These are phyloP conservation scores for Itoplectis maculator DNA, from an alignment of 2,888 invertebrate genomes.

Conservation along the genomic window DNA sequence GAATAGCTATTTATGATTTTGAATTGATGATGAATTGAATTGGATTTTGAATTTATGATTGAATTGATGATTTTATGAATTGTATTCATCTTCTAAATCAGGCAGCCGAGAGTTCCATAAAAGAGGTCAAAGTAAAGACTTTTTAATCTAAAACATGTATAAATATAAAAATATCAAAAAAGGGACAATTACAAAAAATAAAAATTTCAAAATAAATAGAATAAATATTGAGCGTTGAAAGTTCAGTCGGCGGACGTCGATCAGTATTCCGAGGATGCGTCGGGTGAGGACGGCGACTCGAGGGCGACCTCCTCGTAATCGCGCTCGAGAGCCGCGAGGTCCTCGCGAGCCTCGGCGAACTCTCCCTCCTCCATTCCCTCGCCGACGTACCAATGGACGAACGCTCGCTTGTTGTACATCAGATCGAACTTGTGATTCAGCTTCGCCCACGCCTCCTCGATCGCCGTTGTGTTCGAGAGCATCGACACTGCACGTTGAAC, in stretches of 20 bases:
- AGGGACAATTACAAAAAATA: constrained; percentile 27
- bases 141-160: constrained; percentile 16
- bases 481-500: constrained; percentile 81
- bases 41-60: too few species aligned
- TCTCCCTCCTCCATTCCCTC: constrained; percentile 96
- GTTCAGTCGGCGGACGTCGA: neutral
- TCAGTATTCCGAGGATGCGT: constrained; percentile 68
- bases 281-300: constrained; percentile 86
- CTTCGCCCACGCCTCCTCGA: constrained; percentile 86
- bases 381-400: constrained; percentile 97
- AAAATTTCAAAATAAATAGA: neutral
- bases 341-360: constrained; percentile 95
- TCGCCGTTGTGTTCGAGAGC: constrained; percentile 82
- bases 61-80: too few species aligned
- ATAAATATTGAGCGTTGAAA: neutral
- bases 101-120: neutral
- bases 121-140: neutral
- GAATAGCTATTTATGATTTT: too few species aligned
- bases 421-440: constrained; percentile 97
- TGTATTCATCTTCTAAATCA: neutral
- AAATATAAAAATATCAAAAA: constrained; percentile 2
- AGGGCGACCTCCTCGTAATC: constrained; percentile 93
- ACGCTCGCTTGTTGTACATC: constrained; percentile 98
- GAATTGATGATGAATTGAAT: too few species aligned
- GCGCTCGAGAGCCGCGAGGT: constrained; percentile 92